phyloP scores from a whole-genome alignment of 1,140 invertebrate species.

The Pseudachorutes palmiensis region DNA sequence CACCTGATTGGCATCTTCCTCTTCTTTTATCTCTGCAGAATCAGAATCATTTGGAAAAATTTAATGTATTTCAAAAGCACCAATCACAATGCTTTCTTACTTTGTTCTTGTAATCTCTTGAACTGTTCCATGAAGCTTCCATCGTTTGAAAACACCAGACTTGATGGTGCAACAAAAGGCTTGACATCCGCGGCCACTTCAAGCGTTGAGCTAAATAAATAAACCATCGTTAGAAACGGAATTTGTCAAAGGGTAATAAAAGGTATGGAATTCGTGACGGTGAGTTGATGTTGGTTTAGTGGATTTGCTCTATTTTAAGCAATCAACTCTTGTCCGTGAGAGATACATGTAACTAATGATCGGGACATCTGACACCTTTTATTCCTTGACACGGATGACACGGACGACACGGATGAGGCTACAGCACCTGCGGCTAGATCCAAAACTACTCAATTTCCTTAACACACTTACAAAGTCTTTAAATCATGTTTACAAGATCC shows the following conservation, averaged over 20 bases:
- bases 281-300: not conserved
- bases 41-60: not conserved
- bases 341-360: not conserved
- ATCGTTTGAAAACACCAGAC: conserved; percentile 59
- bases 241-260: not conserved
- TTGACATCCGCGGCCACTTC: no score
- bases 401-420: not conserved
- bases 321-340: not conserved
- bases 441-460: conserved; percentile 30
- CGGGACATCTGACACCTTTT: conserved; percentile 30
- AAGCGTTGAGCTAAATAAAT: conserved; percentile 13
- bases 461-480: not conserved
- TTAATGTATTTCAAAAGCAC: not conserved
- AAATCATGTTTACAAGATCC: no score
- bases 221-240: not conserved
- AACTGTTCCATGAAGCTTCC: conserved; percentile 72
- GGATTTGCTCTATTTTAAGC: not conserved
- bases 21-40: conserved; percentile 33
- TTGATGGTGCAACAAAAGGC: not conserved
- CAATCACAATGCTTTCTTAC: conserved; percentile 13
- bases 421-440: conserved; percentile 37
- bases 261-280: not conserved
- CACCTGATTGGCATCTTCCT: conserved; percentile 40
- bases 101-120: conserved; percentile 50
- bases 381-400: conserved; percentile 34